These are phyloP conservation scores for Caenorhabditis sulstoni DNA, from an alignment of 2,888 invertebrate genomes.

Conservation along the genomic window DNA sequence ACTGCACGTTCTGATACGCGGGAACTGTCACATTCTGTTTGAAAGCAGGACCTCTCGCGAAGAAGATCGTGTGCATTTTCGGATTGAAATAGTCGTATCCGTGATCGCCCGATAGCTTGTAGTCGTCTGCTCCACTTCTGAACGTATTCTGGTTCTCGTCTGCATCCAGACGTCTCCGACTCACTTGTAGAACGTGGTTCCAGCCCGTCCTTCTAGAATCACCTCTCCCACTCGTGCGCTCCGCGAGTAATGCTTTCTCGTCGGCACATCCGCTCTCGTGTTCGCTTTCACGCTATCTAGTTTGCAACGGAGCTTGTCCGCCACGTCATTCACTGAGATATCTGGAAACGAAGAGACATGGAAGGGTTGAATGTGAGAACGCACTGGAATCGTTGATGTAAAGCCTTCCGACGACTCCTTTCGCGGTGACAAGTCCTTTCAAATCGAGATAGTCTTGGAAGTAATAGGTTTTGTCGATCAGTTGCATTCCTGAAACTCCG, in stretches of 20 bases:
- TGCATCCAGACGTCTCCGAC: no score
- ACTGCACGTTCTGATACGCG: constrained; percentile 77
- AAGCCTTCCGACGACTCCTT: constrained; percentile 74
- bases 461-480: constrained; percentile 66
- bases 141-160: no score
- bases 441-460: constrained; percentile 66
- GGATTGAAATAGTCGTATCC: constrained; percentile 75
- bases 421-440: constrained; percentile 63
- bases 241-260: constrained; percentile 71
- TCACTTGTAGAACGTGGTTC: constrained; percentile 70
- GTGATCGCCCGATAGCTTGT: constrained; percentile 71
- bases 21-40: constrained; percentile 62
- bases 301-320: constrained; percentile 70
- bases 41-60: constrained; percentile 76
- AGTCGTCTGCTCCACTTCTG: constrained; percentile 64
- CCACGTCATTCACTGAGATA: constrained; percentile 57
- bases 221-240: constrained; percentile 73
- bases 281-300: constrained; percentile 66
- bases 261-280: constrained; percentile 69
- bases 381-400: constrained; percentile 68
- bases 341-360: constrained; percentile 37
- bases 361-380: background rate
- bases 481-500: constrained; percentile 67
- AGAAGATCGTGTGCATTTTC: constrained; percentile 77
- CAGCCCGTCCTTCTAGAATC: constrained; percentile 73